A percentile compares a stretch with the other conserved stretches of the same genome.
Conservation (phyloP, 2,888 invertebrate species). For the Micropterix aruncella region DNA sequence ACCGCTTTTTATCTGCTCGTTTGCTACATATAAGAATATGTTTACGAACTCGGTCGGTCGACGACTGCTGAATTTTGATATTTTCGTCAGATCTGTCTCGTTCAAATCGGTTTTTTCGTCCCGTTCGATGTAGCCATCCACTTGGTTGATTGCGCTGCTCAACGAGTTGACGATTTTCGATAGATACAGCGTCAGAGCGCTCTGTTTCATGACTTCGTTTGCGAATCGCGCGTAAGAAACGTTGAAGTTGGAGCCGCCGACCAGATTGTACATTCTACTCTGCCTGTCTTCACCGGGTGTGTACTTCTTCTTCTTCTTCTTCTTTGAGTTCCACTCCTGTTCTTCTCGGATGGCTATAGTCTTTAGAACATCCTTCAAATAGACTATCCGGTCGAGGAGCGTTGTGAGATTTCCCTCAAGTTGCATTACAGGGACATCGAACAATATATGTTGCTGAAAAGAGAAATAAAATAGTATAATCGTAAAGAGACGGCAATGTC, state of each 20-base stretch:
- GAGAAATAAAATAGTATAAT: too few relatives aligned
- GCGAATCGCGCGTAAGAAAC: not conserved
- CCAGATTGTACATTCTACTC: not conserved
- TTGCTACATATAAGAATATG: constrained; percentile 7
- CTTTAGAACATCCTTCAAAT: constrained; percentile 6
- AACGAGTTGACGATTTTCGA: not conserved
- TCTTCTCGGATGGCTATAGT: constrained; percentile 3
- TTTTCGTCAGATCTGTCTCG: constrained; percentile 6
- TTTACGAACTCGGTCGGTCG: constrained; percentile 8
- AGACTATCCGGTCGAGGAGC: constrained; percentile 7
- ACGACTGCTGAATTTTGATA: constrained; percentile 7
- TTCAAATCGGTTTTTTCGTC: not conserved
- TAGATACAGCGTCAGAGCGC: not conserved
- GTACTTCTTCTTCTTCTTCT: too few relatives aligned
- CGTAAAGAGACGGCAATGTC: too few relatives aligned
- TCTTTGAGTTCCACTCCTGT: not conserved
- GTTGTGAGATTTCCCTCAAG: constrained; percentile 9
- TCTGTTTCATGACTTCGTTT: not conserved
- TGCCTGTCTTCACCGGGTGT: too few relatives aligned
- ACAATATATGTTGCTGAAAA: constrained; percentile 14
- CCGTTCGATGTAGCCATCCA: not conserved
- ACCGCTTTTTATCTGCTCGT: constrained; percentile 6
- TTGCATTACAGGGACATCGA: constrained; percentile 9
- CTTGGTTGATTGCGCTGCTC: not conserved
- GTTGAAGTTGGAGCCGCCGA: not conserved